Conservation (phyloP, 53 echinoderm and acorn worm genomes). For the Mesocentrotus franciscanus region DNA sequence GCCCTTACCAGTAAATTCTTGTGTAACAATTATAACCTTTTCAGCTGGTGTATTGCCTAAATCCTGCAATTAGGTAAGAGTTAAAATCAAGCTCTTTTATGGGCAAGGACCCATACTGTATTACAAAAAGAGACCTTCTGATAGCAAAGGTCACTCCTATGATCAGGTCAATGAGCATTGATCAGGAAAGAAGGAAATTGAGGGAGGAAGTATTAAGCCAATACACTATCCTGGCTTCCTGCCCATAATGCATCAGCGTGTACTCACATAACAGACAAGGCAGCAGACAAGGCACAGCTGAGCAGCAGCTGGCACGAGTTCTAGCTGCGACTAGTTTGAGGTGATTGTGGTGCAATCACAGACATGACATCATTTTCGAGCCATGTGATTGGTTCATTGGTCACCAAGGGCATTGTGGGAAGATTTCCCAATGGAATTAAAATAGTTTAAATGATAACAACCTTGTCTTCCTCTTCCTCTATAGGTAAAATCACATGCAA, state of each 20-base stretch:
- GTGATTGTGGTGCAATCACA: slow-evolving; percentile 15
- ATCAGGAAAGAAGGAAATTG: slow-evolving; percentile 29
- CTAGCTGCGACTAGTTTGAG: not conserved
- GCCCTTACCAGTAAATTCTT: not conserved
- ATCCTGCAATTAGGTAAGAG: not conserved
- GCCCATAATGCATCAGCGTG: slow-evolving; percentile 20
- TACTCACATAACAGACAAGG: not conserved
- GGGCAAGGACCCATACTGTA: not conserved
- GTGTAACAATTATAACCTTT: not conserved
- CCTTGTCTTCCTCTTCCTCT: not conserved
- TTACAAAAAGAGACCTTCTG: not conserved
- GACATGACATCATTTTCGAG: slow-evolving; percentile 13
- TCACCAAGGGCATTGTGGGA: slow-evolving; percentile 27
- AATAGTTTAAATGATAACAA: slow-evolving; percentile 1
- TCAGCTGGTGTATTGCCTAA: not conserved
- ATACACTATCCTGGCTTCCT: slow-evolving; percentile 32
- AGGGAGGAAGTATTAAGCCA: slow-evolving; percentile 8
- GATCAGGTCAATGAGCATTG: slow-evolving; percentile 39
- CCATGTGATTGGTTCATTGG: not conserved
- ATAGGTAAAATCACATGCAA: slow-evolving; percentile 11
- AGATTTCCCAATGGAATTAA: not conserved
- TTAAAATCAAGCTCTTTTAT: not conserved
- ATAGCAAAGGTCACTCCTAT: slow-evolving; percentile 16
- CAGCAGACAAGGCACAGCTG: slow-evolving; percentile 38
- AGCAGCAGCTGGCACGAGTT: not conserved